Base-by-base conservation (phyloP, 2,888 invertebrate genomes). In the Hemithea aestivaria region DNA sequence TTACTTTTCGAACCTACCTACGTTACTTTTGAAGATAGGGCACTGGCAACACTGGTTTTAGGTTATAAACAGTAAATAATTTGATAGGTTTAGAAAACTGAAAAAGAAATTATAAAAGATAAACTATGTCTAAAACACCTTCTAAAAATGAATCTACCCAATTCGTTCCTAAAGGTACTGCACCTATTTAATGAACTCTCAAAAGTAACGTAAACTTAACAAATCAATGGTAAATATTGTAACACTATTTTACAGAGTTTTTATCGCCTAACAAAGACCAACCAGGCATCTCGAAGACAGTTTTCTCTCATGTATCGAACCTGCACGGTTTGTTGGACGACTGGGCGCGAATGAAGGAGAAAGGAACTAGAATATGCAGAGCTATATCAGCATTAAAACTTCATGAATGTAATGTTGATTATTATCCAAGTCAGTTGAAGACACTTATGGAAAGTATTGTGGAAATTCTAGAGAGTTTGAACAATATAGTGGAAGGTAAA, bases 261-360 rank as follows among this genome's bases (percentile, higher is more conserved):
- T 49, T 61, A 20, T 66, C 74, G 10, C 76, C 80, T 5, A 72
- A 55, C 39, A 82, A 79, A 58, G 74, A 78, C 32, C 59, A 61
- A 10, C 64, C 72, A 16, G 81, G 73, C 2, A 58, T 84, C 23
- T 69, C 80, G 1, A 83, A 75, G 58, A 81, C 80, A 0, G 73
- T 83, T 5, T 83, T 71, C 43, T 73, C 72, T 2, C 85, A 85
- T 44, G 48, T 83, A 12, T 71, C 73, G 0, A 73, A 66, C 16
- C 53, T 87, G 5, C 77, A 82, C 41, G 47, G 53, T 0, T 51
- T 78, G 7, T 27, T 87, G 25, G 58, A 41, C 27, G 71, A 83
- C 37, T 87, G 87, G 87, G 40, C 52, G 4, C 62, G 55, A 29
- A 36, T 80, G n/a, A 66, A 58, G 34, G 72, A 67, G 1, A 82